Conservation (phyloP, 1,140 invertebrate species). For the Belonocnema kinseyi region DNA sequence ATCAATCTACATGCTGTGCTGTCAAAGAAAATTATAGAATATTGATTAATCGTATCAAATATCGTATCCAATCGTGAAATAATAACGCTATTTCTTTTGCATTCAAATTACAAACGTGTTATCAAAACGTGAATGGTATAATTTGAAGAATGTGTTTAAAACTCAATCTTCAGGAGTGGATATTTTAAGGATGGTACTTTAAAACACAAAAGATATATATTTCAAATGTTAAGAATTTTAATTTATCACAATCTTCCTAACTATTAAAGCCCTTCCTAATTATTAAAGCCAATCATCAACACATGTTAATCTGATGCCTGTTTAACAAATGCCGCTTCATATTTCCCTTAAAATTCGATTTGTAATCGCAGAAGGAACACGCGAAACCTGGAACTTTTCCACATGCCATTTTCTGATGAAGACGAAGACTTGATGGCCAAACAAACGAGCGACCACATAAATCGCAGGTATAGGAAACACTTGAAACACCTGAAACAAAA, state of each 20-base stretch:
- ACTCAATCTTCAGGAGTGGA: too few relatives aligned
- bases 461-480: slow-evolving; percentile 58
- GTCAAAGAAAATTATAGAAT: neutral
- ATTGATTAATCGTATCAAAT: too few relatives aligned
- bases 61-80: too few relatives aligned
- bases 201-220: neutral
- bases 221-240: neutral
- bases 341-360: slow-evolving; percentile 77
- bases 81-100: too few relatives aligned
- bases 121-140: too few relatives aligned
- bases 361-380: slow-evolving; percentile 72
- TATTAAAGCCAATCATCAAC: slow-evolving; percentile 15
- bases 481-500: slow-evolving; percentile 71
- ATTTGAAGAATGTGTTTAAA: too few relatives aligned
- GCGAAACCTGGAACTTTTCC: slow-evolving; percentile 71
- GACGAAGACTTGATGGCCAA: slow-evolving; percentile 71
- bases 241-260: neutral
- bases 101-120: too few relatives aligned
- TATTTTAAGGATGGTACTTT: too few relatives aligned
- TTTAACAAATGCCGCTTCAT: slow-evolving; percentile 74
- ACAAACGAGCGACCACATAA: slow-evolving; percentile 69
- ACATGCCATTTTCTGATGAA: slow-evolving; percentile 75
- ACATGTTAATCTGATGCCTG: slow-evolving; percentile 54
- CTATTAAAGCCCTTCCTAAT: neutral
- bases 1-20: slow-evolving; percentile 9